Percentiles rank a stretch among this genome's conserved stretches.
phyloP scores from a whole-genome alignment of 2,113 vertebrate genomes.

The Ctenodactylus gundi region DNA sequence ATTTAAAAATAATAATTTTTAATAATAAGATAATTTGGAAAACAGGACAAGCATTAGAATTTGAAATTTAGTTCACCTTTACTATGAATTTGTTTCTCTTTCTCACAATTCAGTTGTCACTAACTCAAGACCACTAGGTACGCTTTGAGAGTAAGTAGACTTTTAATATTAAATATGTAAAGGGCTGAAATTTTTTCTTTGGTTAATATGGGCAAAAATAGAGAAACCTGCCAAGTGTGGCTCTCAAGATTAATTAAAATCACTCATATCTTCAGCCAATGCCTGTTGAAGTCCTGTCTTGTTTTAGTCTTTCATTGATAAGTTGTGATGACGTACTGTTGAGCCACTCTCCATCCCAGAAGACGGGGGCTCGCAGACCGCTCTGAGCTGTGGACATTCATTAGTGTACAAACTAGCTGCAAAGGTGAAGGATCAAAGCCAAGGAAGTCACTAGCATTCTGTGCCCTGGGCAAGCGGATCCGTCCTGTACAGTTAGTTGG shows the following conservation, averaged over 20 bases:
- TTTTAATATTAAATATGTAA: neutral
- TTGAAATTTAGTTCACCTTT: neutral
- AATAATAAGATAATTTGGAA: neutral
- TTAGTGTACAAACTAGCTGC: neutral
- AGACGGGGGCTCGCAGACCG: neutral
- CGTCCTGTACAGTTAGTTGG: neutral
- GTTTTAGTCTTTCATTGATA: neutral
- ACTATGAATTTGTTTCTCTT: neutral
- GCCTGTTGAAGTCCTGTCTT: neutral
- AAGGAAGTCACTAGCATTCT: neutral
- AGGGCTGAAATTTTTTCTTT: neutral
- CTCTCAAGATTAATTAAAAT: neutral
- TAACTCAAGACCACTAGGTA: neutral
- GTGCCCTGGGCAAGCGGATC: neutral
- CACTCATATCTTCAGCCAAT: neutral
- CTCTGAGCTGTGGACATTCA: neutral
- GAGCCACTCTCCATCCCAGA: neutral
- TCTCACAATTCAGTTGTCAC: neutral
- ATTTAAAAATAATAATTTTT: neutral
- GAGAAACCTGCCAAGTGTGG: neutral
- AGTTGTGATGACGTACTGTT: neutral
- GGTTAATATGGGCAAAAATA: neutral
- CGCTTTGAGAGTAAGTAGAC: neutral
- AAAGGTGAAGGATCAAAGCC: neutral
- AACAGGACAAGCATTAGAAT: neutral